phyloP scores from a whole-genome alignment of 2,113 vertebrate genomes.

The Gadus macrocephalus region DNA sequence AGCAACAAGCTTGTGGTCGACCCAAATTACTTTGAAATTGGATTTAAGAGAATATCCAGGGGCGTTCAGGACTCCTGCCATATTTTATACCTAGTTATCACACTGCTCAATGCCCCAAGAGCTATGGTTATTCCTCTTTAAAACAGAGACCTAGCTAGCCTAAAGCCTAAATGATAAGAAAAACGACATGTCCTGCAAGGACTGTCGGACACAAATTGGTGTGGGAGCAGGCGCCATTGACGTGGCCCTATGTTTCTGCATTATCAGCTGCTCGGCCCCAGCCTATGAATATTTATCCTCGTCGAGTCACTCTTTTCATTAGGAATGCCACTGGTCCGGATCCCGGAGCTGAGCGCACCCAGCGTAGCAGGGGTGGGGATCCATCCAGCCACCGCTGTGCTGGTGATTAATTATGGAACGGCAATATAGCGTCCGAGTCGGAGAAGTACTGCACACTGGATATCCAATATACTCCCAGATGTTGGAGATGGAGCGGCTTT shows the following conservation, averaged over 20 bases:
- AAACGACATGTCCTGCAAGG: neutral
- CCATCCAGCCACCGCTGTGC: neutral
- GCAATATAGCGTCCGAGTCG: constrained; percentile 39
- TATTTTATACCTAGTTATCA: too few species aligned
- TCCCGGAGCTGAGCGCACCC: constrained; percentile 19
- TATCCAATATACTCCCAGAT: constrained; percentile 31
- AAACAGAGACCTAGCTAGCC: neutral
- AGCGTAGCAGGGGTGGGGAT: constrained; percentile 12
- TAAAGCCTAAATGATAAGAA: neutral
- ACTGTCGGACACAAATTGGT: neutral
- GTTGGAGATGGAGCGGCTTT: constrained; percentile 14
- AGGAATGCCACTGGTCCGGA: constrained; percentile 6
- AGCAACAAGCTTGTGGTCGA: constrained; percentile 22
- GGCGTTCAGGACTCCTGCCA: too few species aligned
- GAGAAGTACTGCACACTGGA: constrained; percentile 21
- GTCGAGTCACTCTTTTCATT: constrained; percentile 9
- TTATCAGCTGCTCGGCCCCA: constrained; percentile 1
- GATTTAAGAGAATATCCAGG: neutral
- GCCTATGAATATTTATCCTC: constrained; percentile 8
- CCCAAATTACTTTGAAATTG: constrained; percentile 5
- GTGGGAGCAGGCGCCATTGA: neutral
- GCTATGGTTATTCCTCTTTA: too few species aligned
- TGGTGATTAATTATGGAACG: constrained; percentile 41
- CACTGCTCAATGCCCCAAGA: too few species aligned
- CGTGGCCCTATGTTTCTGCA: neutral